Evolutionary conservation across 2,113 vertebrate species (phyloP).

Genomic region (Abramis brama): DNA sequence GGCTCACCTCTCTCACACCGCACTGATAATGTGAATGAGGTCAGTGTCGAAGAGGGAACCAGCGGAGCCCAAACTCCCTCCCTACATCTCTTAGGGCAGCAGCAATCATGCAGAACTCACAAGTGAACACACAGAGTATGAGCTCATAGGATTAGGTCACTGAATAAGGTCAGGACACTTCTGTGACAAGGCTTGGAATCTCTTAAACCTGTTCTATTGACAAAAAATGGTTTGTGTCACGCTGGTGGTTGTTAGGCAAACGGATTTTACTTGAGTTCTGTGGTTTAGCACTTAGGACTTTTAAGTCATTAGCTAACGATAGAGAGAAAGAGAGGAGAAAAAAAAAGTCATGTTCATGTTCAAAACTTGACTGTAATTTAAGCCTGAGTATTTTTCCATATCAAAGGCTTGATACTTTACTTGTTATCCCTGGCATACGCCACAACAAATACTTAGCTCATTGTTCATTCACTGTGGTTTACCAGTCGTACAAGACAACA

Average conservation of each 20-base stretch:
- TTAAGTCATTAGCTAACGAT: background rate
- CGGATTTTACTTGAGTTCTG: background rate
- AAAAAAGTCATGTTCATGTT: slow-evolving; percentile 9
- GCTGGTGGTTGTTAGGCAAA: slow-evolving; percentile 8
- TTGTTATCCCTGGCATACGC: slow-evolving; percentile 28
- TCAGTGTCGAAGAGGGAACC: slow-evolving; percentile 68
- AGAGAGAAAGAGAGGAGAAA: background rate
- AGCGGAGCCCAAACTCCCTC: slow-evolving; percentile 40
- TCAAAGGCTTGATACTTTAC: slow-evolving; percentile 21
- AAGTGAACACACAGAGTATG: slow-evolving; percentile 75
- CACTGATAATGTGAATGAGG: slow-evolving; percentile 72
- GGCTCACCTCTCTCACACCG: slow-evolving; percentile 70
- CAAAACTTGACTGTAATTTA: slow-evolving; percentile 34
- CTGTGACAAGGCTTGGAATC: slow-evolving; percentile 35
- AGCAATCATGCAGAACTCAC: slow-evolving; percentile 79
- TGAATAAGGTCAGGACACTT: slow-evolving; percentile 63
- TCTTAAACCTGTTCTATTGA: slow-evolving; percentile 36
- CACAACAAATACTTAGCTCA: slow-evolving; percentile 42
- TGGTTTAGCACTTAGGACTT: background rate
- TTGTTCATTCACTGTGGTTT: slow-evolving; percentile 49
- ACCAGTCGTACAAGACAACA: slow-evolving; percentile 32
- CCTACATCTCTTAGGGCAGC: slow-evolving; percentile 71
- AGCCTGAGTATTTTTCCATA: background rate
- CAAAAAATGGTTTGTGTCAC: slow-evolving; percentile 16
- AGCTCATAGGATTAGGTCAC: slow-evolving; percentile 75